phyloP scores from a whole-genome alignment of 2,797 vertebrate genomes.

The Micropoecilia bifurca region DNA sequence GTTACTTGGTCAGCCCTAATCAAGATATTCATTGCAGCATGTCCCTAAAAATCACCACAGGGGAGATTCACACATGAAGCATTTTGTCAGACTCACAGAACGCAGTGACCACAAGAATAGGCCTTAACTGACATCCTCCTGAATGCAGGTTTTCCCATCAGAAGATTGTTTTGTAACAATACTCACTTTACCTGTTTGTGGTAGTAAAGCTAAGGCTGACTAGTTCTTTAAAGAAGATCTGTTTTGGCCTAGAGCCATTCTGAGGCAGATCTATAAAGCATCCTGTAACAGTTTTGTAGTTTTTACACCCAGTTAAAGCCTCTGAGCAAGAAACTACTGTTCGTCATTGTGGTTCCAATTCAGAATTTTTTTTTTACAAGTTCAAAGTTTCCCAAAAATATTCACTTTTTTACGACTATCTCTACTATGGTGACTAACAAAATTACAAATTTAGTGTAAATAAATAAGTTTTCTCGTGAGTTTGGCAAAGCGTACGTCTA shows the following conservation, averaged over 20 bases:
- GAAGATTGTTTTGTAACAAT: background rate
- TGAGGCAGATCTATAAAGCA: background rate
- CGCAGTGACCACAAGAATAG: background rate
- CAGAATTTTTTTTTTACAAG: background rate
- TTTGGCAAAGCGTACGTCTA: background rate
- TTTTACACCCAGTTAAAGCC: background rate
- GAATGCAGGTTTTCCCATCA: background rate
- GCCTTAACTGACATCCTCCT: background rate
- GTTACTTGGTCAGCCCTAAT: background rate
- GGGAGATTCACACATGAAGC: background rate
- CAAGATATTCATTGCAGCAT: background rate
- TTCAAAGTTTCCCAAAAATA: background rate
- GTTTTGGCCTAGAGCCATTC: background rate
- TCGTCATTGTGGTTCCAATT: background rate
- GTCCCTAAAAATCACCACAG: background rate
- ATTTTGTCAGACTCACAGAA: background rate
- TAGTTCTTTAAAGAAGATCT: background rate
- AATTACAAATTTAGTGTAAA: background rate
- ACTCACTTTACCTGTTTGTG: background rate
- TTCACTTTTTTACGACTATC: background rate
- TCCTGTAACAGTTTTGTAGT: background rate
- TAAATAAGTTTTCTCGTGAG: background rate
- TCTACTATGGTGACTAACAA: background rate
- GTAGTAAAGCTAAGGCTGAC: background rate
- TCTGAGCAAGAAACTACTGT: background rate